phyloP scores from a whole-genome alignment of 2,888 invertebrate species.

The Eristalis pertinax region DNA sequence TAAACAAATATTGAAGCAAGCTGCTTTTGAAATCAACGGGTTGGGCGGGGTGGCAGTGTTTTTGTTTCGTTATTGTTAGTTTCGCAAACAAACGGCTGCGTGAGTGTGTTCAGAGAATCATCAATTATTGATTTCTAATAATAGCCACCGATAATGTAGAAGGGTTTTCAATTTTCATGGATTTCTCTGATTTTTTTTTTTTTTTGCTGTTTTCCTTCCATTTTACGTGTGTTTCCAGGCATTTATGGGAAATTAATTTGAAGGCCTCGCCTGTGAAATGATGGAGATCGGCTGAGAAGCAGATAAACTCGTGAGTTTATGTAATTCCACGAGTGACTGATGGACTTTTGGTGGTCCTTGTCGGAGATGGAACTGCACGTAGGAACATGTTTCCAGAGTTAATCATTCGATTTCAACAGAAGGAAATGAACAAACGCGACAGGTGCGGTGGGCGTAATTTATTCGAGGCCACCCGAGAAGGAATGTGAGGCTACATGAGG shows the following conservation, averaged over 20 bases:
- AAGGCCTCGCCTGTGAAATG: neutral
- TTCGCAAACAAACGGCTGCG: neutral
- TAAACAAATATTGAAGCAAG: neutral
- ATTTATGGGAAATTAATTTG: neutral
- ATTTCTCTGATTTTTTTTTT: neutral
- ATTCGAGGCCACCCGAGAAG: no score
- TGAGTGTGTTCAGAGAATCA: neutral
- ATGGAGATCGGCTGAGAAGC: neutral
- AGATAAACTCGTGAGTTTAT: no score
- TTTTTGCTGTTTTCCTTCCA: neutral
- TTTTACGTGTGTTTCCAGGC: neutral
- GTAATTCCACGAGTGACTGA: no score
- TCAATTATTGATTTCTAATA: neutral
- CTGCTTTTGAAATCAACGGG: neutral
- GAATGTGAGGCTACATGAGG: no score
- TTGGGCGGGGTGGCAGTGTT: neutral
- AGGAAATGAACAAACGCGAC: no score
- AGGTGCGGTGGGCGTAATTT: no score
- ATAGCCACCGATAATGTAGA: neutral
- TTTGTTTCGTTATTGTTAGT: neutral
- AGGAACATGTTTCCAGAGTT: no score
- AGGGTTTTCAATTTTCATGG: constrained; percentile 9
- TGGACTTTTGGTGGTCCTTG: no score
- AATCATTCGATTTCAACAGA: no score
- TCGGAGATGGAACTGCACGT: no score